These are phyloP conservation scores for Rhyacichthys aspro DNA, from an alignment of 2,797 vertebrate species.

Conservation along the genomic window DNA sequence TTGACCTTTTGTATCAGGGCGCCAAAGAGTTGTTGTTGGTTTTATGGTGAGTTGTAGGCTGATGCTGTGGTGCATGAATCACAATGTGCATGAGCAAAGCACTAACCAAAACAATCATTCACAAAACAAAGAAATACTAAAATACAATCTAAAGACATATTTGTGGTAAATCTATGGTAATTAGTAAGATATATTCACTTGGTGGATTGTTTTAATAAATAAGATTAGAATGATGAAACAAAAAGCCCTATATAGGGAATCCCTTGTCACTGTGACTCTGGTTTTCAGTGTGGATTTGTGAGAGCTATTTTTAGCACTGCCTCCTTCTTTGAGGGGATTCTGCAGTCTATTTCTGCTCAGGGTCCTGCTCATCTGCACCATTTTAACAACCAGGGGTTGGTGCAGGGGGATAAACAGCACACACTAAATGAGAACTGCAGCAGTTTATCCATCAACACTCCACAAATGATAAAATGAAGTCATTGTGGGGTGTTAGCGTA, in stretches of 20 bases:
- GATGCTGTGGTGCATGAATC: too few relatives aligned
- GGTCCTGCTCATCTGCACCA: constrained; percentile 64
- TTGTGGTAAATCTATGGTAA: too few relatives aligned
- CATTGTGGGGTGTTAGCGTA: neutral
- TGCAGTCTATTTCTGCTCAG: constrained; percentile 78
- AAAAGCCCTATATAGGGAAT: constrained; percentile 63
- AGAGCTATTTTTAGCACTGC: constrained; percentile 78
- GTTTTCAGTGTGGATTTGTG: constrained; percentile 13
- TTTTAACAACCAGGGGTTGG: constrained; percentile 20
- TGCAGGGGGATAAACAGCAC: neutral
- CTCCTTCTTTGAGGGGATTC: constrained; percentile 78
- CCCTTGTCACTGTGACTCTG: constrained; percentile 42
- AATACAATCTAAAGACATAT: too few relatives aligned
- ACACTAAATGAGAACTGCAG: constrained; percentile 14
- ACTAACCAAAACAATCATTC: too few relatives aligned
- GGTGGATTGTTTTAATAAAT: neutral
- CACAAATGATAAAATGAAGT: constrained; percentile 7
- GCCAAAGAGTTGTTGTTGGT: too few relatives aligned
- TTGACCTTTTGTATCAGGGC: too few relatives aligned
- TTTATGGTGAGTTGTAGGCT: too few relatives aligned
- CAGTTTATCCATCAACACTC: constrained; percentile 6
- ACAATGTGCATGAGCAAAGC: too few relatives aligned
- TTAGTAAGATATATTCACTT: too few relatives aligned
- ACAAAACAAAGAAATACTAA: too few relatives aligned
- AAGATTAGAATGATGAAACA: neutral